Base-by-base conservation (phyloP, 2,113 vertebrate genomes). In the Trogon melanurus region DNA sequence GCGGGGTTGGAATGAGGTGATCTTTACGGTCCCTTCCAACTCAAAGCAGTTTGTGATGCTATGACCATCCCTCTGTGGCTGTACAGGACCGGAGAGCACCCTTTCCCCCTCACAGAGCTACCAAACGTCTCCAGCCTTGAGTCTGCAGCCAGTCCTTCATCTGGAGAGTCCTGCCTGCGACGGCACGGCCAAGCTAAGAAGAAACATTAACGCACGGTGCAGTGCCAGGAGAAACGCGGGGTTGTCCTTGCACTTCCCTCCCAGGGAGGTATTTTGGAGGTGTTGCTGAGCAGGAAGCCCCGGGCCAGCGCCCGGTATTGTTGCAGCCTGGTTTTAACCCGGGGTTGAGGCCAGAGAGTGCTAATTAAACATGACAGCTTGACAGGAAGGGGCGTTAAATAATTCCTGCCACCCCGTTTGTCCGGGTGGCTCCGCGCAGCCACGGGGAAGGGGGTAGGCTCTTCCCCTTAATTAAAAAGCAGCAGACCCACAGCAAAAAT, bases 351-450 rank as follows among this genome's bases (percentile, higher is more conserved):
- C 3, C 4, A 82, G 57, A 89, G 32, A 82, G 80, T 83, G 91
- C 51, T 92, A 85, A 91, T 96, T 83, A 74, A 93, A 88, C 50
- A n/a, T 9, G 84, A 94, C 93, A 92, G 71, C 29, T 79, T 88
- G 94, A 75, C 69, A 88, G 85, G 87, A 88, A 89, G 70, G 82
- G 79, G 76, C 21, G 25, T 78, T 34, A 69, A 89, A 57, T 20
- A 61, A 71, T 36, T 69, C 62, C 72, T 85, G 88, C 62, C 64
- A 80, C 79, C 45, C 38, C 5, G 0, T 67, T 58, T 30, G 25
- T 58, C 44, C 4, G 2, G 16, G 51, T 38, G 80, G 51, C 50
- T 26, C 34, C 0, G 1, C 1, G 1, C 5, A 5, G 41, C 76
- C 66, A 18, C 0, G 3, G 27, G 22, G 27, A n/a, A 32, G 30